Conservation (phyloP, 30 jellyfish, hydroid and myxozoan species). For the Rhopilema esculentum region DNA sequence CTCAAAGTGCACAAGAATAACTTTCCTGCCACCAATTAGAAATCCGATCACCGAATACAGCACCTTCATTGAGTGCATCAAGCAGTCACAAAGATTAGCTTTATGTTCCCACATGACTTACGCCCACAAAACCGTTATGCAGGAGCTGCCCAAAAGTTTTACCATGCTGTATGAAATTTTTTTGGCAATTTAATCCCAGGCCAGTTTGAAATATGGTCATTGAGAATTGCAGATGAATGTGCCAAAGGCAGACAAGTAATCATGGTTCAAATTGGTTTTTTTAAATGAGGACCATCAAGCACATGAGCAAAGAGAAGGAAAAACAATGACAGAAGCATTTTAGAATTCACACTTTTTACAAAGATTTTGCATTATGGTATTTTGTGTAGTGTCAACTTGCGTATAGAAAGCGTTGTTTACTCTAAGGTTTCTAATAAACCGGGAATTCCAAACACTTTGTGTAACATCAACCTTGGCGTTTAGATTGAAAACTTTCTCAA, state of each 20-base stretch:
- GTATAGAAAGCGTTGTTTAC: no score
- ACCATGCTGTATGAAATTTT: conserved; percentile 35
- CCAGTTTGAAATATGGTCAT: no score
- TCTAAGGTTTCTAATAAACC: no score
- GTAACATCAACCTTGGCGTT: no score
- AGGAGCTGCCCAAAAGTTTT: conserved; percentile 52
- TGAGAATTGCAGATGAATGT: no score
- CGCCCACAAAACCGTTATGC: conserved; percentile 48
- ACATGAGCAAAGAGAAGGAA: conserved; percentile 13
- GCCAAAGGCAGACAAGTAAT: no score
- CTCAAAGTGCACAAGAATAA: conserved; percentile 12
- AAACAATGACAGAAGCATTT: conserved; percentile 5
- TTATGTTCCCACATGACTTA: conserved; percentile 34
- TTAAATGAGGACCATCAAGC: conserved; percentile 26
- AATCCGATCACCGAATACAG: conserved; percentile 53
- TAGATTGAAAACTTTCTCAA: neutral
- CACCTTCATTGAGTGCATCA: conserved; percentile 47
- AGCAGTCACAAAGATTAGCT: conserved; percentile 45
- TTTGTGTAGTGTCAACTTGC: no score
- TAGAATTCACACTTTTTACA: no score
- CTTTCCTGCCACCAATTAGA: conserved; percentile 52
- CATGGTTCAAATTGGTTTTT: conserved; percentile 29
- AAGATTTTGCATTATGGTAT: no score
- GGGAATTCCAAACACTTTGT: no score
- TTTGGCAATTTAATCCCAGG: conserved; percentile 28